Conservation (phyloP, 2,797 vertebrate genomes). For the Morus bassanus region DNA sequence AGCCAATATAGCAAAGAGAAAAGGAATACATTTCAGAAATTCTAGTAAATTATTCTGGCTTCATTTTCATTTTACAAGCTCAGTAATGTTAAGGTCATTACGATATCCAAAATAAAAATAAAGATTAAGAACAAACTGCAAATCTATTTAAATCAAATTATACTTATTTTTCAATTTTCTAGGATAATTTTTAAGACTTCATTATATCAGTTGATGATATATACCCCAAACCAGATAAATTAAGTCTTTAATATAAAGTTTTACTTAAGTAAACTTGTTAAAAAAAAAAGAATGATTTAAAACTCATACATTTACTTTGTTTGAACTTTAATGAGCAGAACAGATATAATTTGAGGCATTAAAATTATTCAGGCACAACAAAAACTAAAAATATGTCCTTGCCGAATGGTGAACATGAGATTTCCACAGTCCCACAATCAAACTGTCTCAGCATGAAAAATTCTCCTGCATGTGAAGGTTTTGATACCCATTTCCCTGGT, state of each 20-base stretch:
- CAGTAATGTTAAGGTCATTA: neutral
- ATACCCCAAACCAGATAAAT: neutral
- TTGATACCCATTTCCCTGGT: conserved; percentile 57
- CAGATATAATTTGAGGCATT: conserved; percentile 22
- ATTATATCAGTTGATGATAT: neutral
- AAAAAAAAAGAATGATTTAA: neutral
- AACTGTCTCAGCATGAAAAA: conserved; percentile 67
- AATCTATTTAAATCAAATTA: neutral
- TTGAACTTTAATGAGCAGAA: conserved; percentile 56
- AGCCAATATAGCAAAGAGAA: neutral
- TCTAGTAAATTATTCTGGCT: neutral
- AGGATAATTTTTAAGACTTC: neutral
- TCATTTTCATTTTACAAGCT: neutral
- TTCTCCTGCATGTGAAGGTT: conserved; percentile 40
- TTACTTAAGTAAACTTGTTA: neutral
- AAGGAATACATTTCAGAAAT: neutral
- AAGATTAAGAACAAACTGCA: neutral
- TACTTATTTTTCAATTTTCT: neutral
- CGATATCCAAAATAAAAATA: neutral
- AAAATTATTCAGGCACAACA: conserved; percentile 57
- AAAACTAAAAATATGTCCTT: conserved; percentile 59
- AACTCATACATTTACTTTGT: conserved; percentile 22
- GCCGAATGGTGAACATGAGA: conserved; percentile 60
- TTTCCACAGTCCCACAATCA: conserved; percentile 65
- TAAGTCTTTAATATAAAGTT: neutral